Evolutionary conservation across 2,113 vertebrate genomes (phyloP).

Genomic region (Oriolus oriolus): DNA sequence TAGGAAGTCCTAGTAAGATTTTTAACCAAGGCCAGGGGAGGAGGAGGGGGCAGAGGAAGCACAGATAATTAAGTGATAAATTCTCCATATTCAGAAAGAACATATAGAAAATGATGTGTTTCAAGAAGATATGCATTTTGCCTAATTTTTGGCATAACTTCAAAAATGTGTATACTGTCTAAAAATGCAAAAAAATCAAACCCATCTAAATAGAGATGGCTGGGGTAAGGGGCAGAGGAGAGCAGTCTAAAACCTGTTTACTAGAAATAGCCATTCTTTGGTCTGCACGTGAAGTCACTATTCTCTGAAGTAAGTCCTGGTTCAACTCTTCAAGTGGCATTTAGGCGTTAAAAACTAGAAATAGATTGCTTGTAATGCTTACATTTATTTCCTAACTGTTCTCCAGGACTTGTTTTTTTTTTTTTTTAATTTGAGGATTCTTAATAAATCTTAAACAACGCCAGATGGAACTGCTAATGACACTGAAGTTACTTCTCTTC

Average conservation of each 20-base stretch:
- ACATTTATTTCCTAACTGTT: background rate
- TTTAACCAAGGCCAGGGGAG: background rate
- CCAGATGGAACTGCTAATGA: background rate
- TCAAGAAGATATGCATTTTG: background rate
- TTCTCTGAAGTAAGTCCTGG: background rate
- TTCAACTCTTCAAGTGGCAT: background rate
- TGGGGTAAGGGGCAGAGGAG: background rate
- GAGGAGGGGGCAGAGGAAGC: background rate
- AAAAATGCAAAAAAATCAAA: background rate
- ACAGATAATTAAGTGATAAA: background rate
- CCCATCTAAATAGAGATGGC: background rate
- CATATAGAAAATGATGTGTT: background rate
- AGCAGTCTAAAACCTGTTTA: background rate
- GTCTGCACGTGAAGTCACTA: background rate
- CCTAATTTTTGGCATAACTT: background rate
- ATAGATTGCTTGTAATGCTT: background rate
- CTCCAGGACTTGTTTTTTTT: background rate
- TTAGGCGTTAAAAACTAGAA: background rate
- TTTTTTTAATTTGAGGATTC: background rate
- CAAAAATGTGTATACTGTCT: background rate
- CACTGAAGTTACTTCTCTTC: background rate
- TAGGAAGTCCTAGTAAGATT: background rate
- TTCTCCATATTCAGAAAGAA: background rate
- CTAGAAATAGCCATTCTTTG: background rate
- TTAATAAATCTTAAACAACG: background rate